phyloP scores from a whole-genome alignment of 2,888 invertebrate genomes.

The Camponotus fellah region DNA sequence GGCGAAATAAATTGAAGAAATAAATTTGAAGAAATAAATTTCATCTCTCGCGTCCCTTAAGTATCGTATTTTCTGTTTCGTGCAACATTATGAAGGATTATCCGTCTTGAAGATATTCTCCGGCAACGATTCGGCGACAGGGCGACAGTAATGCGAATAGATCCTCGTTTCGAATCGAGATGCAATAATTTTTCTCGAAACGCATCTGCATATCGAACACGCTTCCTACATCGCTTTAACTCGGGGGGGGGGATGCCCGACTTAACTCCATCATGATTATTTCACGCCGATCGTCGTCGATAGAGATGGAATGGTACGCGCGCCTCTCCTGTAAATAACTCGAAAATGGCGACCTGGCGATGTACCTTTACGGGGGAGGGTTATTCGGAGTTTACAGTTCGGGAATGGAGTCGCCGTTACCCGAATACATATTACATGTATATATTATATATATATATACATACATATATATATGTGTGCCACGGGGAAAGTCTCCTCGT shows the following conservation, averaged over 20 bases:
- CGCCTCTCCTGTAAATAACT: constrained; percentile 71
- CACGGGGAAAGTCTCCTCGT: constrained; percentile 64
- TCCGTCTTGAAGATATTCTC: background rate
- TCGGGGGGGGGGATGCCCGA: constrained; percentile 29
- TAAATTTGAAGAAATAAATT: no score
- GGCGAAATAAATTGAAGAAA: background rate
- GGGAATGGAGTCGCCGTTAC: constrained; percentile 76
- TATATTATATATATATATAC: background rate
- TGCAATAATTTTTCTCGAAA: constrained; percentile 21
- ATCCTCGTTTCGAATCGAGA: background rate
- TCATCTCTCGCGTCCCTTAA: background rate
- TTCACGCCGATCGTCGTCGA: constrained; percentile 67
- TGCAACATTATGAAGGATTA: background rate
- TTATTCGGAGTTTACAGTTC: constrained; percentile 81
- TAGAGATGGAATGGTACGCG: constrained; percentile 53
- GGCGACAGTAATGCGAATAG: background rate
- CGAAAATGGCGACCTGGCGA: constrained; percentile 75
- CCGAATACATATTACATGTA: constrained; percentile 65
- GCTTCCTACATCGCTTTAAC: constrained; percentile 13
- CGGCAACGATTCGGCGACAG: background rate
- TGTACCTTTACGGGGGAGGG: constrained; percentile 80
- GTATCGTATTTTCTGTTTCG: background rate
- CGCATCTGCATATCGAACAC: constrained; percentile 1
- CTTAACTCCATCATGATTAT: constrained; percentile 63
- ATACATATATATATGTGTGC: background rate